These are phyloP conservation scores for Hemistola chrysoprasaria DNA, from an alignment of 2,888 invertebrate genomes.

Conservation along the genomic window DNA sequence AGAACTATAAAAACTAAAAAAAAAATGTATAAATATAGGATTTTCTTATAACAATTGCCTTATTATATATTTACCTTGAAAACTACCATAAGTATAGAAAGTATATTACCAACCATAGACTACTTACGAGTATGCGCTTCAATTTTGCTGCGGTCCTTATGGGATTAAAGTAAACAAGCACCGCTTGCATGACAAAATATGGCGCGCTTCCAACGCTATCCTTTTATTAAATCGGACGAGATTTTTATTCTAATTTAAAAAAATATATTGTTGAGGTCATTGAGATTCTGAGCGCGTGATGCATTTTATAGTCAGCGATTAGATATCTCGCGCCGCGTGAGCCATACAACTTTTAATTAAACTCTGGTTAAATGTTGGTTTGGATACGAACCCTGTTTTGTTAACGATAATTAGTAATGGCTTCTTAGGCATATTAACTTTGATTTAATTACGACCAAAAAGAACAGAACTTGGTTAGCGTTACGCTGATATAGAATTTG, in stretches of 20 bases:
- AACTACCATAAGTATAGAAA: conserved; percentile 25
- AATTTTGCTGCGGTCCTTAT: conserved; percentile 11
- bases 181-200: conserved; percentile 45
- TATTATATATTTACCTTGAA: conserved; percentile 54
- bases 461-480: too few relatives aligned
- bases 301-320: conserved; percentile 53
- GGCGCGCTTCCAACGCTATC: conserved; percentile 36
- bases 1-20: too few relatives aligned
- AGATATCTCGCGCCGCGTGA: conserved; percentile 48
- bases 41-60: conserved; percentile 35
- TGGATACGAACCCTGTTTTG: conserved; percentile 1
- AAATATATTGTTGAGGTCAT: conserved; percentile 42
- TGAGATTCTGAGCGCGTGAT: conserved; percentile 54
- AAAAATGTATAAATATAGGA: too few relatives aligned
- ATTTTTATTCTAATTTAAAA: conserved; percentile 51
- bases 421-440: too few relatives aligned
- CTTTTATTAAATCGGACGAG: conserved; percentile 38
- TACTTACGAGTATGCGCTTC: conserved; percentile 26
- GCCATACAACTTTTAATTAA: conserved; percentile 42
- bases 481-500: too few relatives aligned
- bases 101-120: too few relatives aligned
- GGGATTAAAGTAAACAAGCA: conserved; percentile 48
- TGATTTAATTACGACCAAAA: too few relatives aligned
- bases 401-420: too few relatives aligned
- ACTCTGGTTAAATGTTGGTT: conserved; percentile 11